Evolutionary conservation across 2,888 invertebrate species (phyloP).

Genomic region (Barypeithes pellucidus): DNA sequence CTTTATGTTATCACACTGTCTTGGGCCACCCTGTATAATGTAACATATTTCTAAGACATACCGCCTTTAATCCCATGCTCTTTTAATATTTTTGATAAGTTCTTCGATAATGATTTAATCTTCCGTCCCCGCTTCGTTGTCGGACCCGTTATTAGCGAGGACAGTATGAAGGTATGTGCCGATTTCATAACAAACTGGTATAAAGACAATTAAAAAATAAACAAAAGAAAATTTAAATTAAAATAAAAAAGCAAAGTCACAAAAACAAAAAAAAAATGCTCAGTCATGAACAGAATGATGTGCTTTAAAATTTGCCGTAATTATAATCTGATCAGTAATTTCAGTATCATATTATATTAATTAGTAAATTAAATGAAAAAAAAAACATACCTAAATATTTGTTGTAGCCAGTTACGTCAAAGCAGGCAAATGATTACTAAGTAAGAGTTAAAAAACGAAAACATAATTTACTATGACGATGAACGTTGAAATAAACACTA

Average conservation of each 20-base stretch:
- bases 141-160: no score
- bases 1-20: no score
- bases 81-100: no score
- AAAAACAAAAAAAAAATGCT: neutral
- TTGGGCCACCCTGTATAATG: no score
- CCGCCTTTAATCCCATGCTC: no score
- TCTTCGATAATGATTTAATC: no score
- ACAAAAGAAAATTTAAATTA: no score
- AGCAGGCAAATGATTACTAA: neutral
- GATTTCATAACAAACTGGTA: no score
- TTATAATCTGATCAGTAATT: neutral
- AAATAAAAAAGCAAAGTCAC: neutral
- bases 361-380: neutral
- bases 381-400: constrained; percentile 1
- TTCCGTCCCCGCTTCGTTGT: no score
- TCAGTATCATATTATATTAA: neutral
- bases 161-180: no score
- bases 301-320: neutral
- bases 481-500: neutral
- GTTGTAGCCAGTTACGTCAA: neutral
- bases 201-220: no score
- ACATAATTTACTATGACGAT: neutral
- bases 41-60: no score
- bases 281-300: neutral
- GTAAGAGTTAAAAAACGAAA: neutral